Percentiles rank a stretch among this genome's conserved stretches.
These are phyloP conservation scores for Nephrotoma guestfalica DNA, from an alignment of 2,888 invertebrate genomes.

Conservation along the genomic window DNA sequence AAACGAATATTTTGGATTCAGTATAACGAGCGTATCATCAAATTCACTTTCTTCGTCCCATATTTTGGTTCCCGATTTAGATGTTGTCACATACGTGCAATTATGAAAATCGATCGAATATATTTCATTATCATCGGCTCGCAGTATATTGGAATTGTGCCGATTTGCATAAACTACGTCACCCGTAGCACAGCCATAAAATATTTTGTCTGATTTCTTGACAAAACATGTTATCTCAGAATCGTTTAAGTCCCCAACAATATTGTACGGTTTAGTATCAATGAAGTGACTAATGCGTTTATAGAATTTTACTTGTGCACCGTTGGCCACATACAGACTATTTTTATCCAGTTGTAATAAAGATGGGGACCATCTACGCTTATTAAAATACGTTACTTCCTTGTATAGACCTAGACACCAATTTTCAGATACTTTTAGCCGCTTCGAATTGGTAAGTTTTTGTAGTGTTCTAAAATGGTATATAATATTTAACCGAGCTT, in stretches of 20 bases:
- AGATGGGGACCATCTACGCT: slow-evolving; percentile 35
- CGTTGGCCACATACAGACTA: slow-evolving; percentile 39
- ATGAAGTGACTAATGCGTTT: slow-evolving; percentile 24
- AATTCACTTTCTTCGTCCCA: slow-evolving; percentile 26
- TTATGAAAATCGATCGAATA: slow-evolving; percentile 24
- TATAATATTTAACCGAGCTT: neutral
- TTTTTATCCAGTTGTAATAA: slow-evolving; percentile 37
- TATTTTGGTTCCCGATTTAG: slow-evolving; percentile 21
- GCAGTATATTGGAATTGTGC: slow-evolving; percentile 20
- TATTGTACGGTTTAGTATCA: slow-evolving; percentile 20
- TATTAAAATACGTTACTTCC: slow-evolving; percentile 32
- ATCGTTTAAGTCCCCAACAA: slow-evolving; percentile 18
- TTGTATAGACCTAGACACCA: slow-evolving; percentile 40
- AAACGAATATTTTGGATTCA: slow-evolving; percentile 20
- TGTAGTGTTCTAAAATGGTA: slow-evolving; percentile 19
- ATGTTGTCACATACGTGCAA: slow-evolving; percentile 20
- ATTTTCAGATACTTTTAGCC: slow-evolving; percentile 32
- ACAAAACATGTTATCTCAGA: slow-evolving; percentile 25
- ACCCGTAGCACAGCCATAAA: slow-evolving; percentile 25
- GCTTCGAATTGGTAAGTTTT: slow-evolving; percentile 24
- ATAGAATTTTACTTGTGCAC: slow-evolving; percentile 24
- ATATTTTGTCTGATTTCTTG: slow-evolving; percentile 22
- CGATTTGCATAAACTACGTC: slow-evolving; percentile 21
- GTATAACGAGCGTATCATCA: slow-evolving; percentile 17
- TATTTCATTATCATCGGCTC: slow-evolving; percentile 23